Conservation (phyloP, 2,113 vertebrate species). For the Perca flavescens region DNA sequence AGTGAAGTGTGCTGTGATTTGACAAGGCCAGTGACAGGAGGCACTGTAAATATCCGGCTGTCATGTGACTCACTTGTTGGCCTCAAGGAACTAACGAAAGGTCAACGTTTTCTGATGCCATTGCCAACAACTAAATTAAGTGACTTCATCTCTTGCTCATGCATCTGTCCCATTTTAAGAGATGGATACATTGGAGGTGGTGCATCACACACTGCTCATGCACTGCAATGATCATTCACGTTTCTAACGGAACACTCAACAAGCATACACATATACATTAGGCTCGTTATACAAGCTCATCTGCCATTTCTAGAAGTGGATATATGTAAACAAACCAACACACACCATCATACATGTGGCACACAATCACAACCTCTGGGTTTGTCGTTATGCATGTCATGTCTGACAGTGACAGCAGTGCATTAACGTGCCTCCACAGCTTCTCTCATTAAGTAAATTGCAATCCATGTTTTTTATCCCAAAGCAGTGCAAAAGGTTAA, state of each 20-base stretch:
- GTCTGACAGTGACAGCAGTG: constrained; percentile 61
- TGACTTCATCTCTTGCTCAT: constrained; percentile 75
- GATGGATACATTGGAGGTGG: constrained; percentile 69
- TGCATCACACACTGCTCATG: constrained; percentile 37
- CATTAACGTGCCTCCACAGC: constrained; percentile 43
- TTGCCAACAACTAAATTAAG: constrained; percentile 80
- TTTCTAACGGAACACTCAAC: constrained; percentile 12
- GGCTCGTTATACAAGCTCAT: constrained; percentile 33
- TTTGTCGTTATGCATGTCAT: constrained; percentile 57
- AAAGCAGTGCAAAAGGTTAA: constrained; percentile 50
- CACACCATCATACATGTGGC: constrained; percentile 16
- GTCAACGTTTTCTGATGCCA: constrained; percentile 82
- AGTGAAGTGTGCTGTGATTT: constrained; percentile 81
- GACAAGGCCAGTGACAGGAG: constrained; percentile 82
- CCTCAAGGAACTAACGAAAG: constrained; percentile 79
- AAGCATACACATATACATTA: background rate
- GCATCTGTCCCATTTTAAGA: constrained; percentile 64
- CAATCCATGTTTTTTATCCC: constrained; percentile 36
- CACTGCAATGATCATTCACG: constrained; percentile 10
- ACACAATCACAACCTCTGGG: constrained; percentile 54
- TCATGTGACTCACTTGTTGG: constrained; percentile 80
- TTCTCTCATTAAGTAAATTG: constrained; percentile 39
- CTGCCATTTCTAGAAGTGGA: background rate
- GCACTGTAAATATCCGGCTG: constrained; percentile 79
- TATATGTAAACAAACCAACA: constrained; percentile 6